phyloP scores from a whole-genome alignment of 2,797 vertebrate genomes.

The Poecilia velifera region DNA sequence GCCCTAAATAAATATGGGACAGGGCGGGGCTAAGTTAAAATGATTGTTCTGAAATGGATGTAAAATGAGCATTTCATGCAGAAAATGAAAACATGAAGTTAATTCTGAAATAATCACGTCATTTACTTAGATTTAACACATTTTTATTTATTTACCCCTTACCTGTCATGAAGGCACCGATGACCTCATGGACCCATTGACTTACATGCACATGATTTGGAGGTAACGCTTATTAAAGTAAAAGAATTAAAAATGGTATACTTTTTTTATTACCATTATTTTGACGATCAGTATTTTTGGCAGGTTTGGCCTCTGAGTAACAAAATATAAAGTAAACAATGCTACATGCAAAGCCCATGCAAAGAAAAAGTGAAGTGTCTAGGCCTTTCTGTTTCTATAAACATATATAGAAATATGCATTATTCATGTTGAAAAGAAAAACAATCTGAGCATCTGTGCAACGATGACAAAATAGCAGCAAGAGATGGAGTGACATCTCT shows the following conservation, averaged over 20 bases:
- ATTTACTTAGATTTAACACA: not conserved
- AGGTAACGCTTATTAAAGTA: not conserved
- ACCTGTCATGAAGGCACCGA: no score
- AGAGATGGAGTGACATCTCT: slow-evolving; percentile 15
- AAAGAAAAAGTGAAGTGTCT: not conserved
- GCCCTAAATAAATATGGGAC: not conserved
- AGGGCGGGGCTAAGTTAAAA: not conserved
- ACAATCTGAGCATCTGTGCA: slow-evolving; percentile 1
- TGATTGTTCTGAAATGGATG: not conserved
- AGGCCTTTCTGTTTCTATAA: not conserved
- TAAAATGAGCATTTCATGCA: not conserved
- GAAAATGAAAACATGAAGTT: not conserved
- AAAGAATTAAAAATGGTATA: not conserved
- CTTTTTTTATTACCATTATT: no score
- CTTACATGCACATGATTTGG: no score
- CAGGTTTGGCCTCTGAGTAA: not conserved
- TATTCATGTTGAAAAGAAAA: slow-evolving; percentile 9
- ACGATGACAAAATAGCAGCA: slow-evolving; percentile 10
- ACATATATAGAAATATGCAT: not conserved
- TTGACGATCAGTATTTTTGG: not conserved
- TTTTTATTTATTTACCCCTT: not conserved
- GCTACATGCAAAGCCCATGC: not conserved
- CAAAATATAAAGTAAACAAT: not conserved
- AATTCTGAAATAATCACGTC: not conserved
- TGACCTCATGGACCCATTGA: no score